Conservation (phyloP, 2,113 vertebrate genomes). For the Regulus satrapa region DNA sequence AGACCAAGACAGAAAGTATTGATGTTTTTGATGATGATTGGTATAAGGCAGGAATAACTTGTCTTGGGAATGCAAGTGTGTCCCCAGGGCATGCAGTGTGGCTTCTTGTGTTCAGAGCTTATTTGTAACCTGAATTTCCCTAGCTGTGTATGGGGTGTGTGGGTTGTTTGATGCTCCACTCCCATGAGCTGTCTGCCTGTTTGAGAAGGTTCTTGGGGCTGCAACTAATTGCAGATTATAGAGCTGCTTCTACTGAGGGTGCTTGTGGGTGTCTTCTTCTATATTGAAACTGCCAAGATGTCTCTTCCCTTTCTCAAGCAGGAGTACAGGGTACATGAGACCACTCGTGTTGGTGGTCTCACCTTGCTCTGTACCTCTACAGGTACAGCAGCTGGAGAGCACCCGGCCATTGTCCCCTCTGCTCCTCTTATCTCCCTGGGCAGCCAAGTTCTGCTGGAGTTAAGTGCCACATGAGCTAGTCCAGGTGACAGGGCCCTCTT, state of each 20-base stretch:
- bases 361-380: background rate
- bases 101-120: background rate
- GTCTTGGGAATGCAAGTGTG: background rate
- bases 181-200: background rate
- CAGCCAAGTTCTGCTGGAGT: background rate
- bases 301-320: background rate
- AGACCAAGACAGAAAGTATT: background rate
- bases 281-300: background rate
- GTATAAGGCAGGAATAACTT: constrained; percentile 10
- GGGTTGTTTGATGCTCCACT: background rate
- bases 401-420: background rate
- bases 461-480: background rate
- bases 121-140: background rate
- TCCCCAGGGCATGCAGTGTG: background rate
- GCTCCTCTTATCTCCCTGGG: background rate
- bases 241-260: background rate
- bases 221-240: background rate
- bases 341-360: background rate
- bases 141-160: background rate
- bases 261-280: background rate
- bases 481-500: background rate
- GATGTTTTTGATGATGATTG: background rate
- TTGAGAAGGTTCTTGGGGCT: background rate
- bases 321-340: background rate
- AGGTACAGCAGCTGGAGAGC: background rate